Conservation (phyloP, 2,113 vertebrate species). For the Gymnocephalus cernua region DNA sequence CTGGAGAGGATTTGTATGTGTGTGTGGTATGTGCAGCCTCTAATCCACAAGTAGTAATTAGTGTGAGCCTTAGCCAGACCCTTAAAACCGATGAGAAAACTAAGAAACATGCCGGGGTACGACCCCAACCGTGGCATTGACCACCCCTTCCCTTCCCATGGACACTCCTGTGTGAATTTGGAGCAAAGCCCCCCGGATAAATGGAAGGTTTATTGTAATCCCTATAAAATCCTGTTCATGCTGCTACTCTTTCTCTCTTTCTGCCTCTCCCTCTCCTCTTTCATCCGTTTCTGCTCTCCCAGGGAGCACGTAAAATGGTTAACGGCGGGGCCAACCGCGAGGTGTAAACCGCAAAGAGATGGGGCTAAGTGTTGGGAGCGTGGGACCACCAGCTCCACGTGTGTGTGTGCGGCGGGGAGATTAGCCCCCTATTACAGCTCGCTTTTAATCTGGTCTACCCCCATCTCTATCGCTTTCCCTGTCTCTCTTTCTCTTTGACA, state of each 20-base stretch:
- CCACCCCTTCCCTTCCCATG: constrained; percentile 60
- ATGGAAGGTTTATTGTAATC: constrained; percentile 85
- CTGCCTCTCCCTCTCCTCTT: constrained; percentile 63
- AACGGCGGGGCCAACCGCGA: constrained; percentile 68
- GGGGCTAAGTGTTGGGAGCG: constrained; percentile 77
- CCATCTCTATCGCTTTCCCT: constrained; percentile 41
- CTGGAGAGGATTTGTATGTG: constrained; percentile 9
- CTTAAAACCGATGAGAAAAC: constrained; percentile 61
- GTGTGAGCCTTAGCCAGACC: constrained; percentile 41
- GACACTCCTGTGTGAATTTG: constrained; percentile 72
- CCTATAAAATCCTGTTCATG: constrained; percentile 81
- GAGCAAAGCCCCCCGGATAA: constrained; percentile 78
- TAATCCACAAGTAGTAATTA: constrained; percentile 64
- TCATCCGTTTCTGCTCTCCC: constrained; percentile 67
- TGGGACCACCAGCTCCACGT: constrained; percentile 77
- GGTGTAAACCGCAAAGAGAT: constrained; percentile 78
- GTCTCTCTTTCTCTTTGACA: constrained; percentile 50
- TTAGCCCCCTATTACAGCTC: constrained; percentile 72
- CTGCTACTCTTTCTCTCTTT: constrained; percentile 78
- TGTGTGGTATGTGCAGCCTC: constrained; percentile 61
- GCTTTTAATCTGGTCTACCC: constrained; percentile 65
- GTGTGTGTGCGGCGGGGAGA: constrained; percentile 62
- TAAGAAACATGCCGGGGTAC: constrained; percentile 54
- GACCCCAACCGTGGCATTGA: constrained; percentile 58
- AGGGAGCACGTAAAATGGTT: constrained; percentile 78